Evolutionary conservation across 1,140 invertebrate genomes (phyloP), one percentile per base, ranked within the genome.

Genomic region (Akabosia matsudoensis): DNA sequence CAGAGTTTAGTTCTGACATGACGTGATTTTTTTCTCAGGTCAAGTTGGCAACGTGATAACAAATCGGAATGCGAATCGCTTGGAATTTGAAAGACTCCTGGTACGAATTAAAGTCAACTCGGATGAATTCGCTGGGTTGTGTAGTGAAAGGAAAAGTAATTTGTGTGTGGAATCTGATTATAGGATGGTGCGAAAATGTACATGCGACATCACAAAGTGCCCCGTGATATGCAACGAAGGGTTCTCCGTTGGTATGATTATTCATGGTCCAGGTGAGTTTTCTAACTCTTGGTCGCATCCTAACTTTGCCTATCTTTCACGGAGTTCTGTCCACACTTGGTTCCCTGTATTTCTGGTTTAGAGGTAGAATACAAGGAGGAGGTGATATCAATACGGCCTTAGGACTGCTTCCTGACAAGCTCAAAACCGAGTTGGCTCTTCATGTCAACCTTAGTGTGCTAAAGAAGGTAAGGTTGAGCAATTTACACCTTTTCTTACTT

Each of bases 1-100:
- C n/a, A 10, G 45, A 51, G 45, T 51, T 51, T 51, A 13, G 10
- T 13, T 13, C 10, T 10, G 45, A 51, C n/a, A n/a, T 13, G n/a
- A n/a, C 18, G 22, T 16, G 34, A 72, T 10, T 74, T 71, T 61
- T 78, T 79, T 84, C 79, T 24, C 84, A 91, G 90, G 96, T 70
- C 96, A 98, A 90, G 96, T 98, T 37, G 96, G 96, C 74, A 97
- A 97, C 85, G 95, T 97, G 79, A 97, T 97, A 83, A 97, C 95
- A 2, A 98, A 98, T 86, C 89, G 95, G 79, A 98, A 97, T 84
- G 96, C 96, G n/a, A 97, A 96, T 85, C 89, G 96, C 28, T 87
- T 97, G 74, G 96, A 98, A 86, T 98, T 97, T 84, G 96, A 98
- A 86, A 86, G 95, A 81, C 88, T 97, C 4, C 86, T 98, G 81